Conservation (phyloP, 2,113 vertebrate genomes). For the Oxygymnocypris stewartii region DNA sequence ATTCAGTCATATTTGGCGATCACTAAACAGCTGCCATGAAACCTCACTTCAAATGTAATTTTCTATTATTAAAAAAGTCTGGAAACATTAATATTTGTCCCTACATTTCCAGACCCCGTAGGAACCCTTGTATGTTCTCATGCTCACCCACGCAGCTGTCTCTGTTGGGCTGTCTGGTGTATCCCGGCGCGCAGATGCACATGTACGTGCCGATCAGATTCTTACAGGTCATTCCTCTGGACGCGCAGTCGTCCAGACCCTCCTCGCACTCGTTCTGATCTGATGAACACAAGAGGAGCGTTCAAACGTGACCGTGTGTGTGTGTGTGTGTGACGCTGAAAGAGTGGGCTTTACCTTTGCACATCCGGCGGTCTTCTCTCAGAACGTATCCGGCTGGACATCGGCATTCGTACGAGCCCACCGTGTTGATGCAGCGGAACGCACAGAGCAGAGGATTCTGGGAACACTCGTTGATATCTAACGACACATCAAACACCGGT, state of each 20-base stretch:
- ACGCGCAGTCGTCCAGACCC: constrained; percentile 86
- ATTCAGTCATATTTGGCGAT: too few relatives aligned
- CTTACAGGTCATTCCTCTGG: constrained; percentile 95
- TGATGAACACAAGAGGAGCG: constrained; percentile 67
- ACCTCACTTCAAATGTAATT: too few relatives aligned
- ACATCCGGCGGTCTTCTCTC: constrained; percentile 93
- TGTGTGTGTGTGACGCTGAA: neutral
- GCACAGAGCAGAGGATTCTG: constrained; percentile 96
- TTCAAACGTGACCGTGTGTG: neutral
- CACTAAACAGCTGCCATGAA: too few relatives aligned
- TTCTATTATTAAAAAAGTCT: too few relatives aligned
- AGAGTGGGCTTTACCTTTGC: constrained; percentile 80
- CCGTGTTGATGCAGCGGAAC: constrained; percentile 95
- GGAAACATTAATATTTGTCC: too few relatives aligned
- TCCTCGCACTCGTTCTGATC: constrained; percentile 96
- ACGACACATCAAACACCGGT: constrained; percentile 8
- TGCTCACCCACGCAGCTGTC: constrained; percentile 83
- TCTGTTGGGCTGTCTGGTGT: constrained; percentile 82
- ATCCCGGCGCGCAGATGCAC: constrained; percentile 93
- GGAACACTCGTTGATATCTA: constrained; percentile 94
- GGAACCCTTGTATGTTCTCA: too few relatives aligned
- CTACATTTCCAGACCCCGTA: rapidly evolving
- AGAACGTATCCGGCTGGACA: constrained; percentile 93
- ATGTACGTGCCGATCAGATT: constrained; percentile 97
- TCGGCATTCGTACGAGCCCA: constrained; percentile 94